These are phyloP conservation scores for Sitodiplosis mosellana DNA, from an alignment of 1,140 invertebrate species.

Conservation along the genomic window DNA sequence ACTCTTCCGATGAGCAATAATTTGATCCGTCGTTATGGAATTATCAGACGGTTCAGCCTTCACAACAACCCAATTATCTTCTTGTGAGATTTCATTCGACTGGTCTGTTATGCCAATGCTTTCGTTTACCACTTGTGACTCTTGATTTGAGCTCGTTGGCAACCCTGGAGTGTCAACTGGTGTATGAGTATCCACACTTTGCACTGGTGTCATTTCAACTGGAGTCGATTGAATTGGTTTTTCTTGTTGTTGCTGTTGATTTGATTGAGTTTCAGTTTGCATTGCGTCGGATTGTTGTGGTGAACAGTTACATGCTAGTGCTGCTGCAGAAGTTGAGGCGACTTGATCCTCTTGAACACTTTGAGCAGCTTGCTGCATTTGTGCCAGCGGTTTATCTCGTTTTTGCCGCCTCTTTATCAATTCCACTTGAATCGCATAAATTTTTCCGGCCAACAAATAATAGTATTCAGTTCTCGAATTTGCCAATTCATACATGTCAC, in stretches of 20 bases:
- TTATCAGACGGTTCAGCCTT: too few relatives aligned
- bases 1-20: too few relatives aligned
- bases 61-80: too few relatives aligned
- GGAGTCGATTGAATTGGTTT: neutral
- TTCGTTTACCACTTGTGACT: too few relatives aligned
- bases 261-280: neutral
- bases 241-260: neutral
- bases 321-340: neutral
- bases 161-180: too few relatives aligned
- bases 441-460: slow-evolving; percentile 94
- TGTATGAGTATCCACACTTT: too few relatives aligned
- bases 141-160: too few relatives aligned
- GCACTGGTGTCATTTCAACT: neutral
- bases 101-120: too few relatives aligned
- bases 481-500: slow-evolving; percentile 98
- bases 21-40: too few relatives aligned
- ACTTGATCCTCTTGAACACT: slow-evolving; percentile 25
- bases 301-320: too few relatives aligned
- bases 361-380: slow-evolving; percentile 38
- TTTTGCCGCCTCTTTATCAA: slow-evolving; percentile 75
- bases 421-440: slow-evolving; percentile 99
- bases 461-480: slow-evolving; percentile 96
- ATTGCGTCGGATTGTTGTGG: neutral
- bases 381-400: slow-evolving; percentile 72
- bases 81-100: too few relatives aligned